Percentiles rank a stretch among this genome's conserved stretches.
phyloP scores from a whole-genome alignment of 2,888 invertebrate genomes.

The Stenotaenia linearis region DNA sequence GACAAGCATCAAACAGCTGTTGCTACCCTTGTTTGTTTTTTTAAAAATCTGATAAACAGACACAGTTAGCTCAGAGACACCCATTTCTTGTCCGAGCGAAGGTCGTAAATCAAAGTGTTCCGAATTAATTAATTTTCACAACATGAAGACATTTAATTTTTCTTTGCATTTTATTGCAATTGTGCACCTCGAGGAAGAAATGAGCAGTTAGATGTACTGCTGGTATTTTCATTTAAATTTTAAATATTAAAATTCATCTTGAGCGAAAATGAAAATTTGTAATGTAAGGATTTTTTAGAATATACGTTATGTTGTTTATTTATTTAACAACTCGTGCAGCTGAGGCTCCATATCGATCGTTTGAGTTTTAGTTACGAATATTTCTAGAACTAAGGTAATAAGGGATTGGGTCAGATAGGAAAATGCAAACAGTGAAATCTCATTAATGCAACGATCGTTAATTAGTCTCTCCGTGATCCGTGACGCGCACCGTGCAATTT shows the following conservation, averaged over 20 bases:
- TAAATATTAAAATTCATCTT: too few species aligned
- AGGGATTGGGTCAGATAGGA: neutral
- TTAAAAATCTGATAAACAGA: neutral
- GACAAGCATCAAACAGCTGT: neutral
- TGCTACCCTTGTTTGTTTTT: neutral
- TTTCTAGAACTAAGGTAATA: neutral
- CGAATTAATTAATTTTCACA: constrained; percentile 11
- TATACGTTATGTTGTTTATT: too few species aligned
- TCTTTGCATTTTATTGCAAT: neutral
- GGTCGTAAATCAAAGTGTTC: neutral
- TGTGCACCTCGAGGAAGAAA: neutral
- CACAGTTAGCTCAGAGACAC: neutral
- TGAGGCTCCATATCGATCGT: too few species aligned
- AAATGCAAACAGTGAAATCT: neutral
- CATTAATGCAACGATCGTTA: neutral
- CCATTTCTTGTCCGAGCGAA: neutral
- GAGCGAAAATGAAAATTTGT: too few species aligned
- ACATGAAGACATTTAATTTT: neutral
- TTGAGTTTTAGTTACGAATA: neutral
- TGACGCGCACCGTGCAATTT: constrained; percentile 1
- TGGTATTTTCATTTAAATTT: too few species aligned
- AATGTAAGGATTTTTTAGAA: too few species aligned
- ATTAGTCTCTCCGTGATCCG: neutral
- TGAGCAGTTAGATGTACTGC: neutral
- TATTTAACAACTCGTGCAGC: too few species aligned